A percentile compares a stretch with the other conserved stretches of the same genome.
Conservation (phyloP, 2,113 vertebrate genomes). For the Aptenodytes forsteri region DNA sequence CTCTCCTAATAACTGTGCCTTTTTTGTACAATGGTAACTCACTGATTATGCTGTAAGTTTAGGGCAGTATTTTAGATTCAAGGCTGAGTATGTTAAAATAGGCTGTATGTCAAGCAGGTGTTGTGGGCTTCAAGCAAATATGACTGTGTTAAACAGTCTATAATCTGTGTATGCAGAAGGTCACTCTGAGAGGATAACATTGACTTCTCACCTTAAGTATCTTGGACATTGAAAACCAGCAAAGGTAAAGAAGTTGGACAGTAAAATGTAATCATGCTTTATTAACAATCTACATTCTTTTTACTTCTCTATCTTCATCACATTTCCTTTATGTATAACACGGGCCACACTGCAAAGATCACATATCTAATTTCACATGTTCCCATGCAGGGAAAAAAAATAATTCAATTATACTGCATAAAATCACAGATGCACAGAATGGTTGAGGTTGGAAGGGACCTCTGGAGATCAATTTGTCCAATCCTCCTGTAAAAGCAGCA, state of each 20-base stretch:
- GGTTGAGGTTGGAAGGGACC: not conserved
- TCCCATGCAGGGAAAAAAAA: too few relatives aligned
- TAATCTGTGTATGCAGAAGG: not conserved
- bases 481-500: not conserved
- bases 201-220: not conserved
- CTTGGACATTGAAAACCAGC: not conserved
- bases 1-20: not conserved
- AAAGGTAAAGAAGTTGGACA: not conserved
- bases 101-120: not conserved
- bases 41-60: not conserved
- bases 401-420: not conserved
- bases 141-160: not conserved
- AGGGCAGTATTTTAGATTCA: not conserved
- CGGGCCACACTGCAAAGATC: not conserved
- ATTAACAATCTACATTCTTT: not conserved
- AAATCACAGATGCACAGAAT: not conserved
- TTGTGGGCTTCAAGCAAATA: not conserved
- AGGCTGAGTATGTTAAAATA: not conserved
- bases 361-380: not conserved
- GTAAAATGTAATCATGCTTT: not conserved
- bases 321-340: not conserved
- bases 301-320: not conserved
- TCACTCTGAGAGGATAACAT: not conserved
- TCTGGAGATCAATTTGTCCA: not conserved
- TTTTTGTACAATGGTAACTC: not conserved